Percentiles rank a stretch among this genome's conserved stretches.
Evolutionary conservation across 1,140 invertebrate species (phyloP).

Genomic region (Acromyrmex echinatior): DNA sequence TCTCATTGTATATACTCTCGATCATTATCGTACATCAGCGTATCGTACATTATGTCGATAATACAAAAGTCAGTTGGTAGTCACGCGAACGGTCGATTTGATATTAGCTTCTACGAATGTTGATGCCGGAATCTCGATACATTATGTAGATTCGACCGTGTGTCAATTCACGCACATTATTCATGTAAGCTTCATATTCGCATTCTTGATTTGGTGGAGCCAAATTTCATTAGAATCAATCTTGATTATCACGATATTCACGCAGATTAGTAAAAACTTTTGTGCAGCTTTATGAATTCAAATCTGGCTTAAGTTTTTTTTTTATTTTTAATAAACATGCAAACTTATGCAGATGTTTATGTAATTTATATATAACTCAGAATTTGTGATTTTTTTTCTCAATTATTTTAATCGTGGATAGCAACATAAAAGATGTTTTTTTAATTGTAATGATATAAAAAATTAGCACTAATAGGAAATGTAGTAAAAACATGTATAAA

Average conservation of each 20-base stretch:
- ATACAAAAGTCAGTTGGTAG: slow-evolving; percentile 46
- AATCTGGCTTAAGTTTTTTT: not conserved
- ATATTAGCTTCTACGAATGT: slow-evolving; percentile 42
- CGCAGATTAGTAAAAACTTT: not conserved
- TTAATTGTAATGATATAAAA: not conserved
- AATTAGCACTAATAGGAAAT: not conserved
- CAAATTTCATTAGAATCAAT: not conserved
- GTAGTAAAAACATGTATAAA: too few species aligned
- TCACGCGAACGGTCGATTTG: slow-evolving; percentile 53
- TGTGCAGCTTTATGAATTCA: not conserved
- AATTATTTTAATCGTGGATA: not conserved
- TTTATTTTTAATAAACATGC: not conserved
- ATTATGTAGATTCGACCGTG: slow-evolving; percentile 35
- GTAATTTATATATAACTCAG: not conserved
- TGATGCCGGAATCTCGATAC: slow-evolving; percentile 49
- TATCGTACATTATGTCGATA: slow-evolving; percentile 33
- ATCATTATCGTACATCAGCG: slow-evolving; percentile 52
- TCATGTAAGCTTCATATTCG: slow-evolving; percentile 26
- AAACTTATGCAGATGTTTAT: not conserved
- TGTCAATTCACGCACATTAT: slow-evolving; percentile 36
- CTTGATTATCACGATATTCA: not conserved
- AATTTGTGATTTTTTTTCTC: not conserved
- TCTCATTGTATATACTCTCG: slow-evolving; percentile 5
- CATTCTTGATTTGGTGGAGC: not conserved
- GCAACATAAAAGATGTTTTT: not conserved